Base-by-base conservation (phyloP, 2,888 invertebrate species). In the Diarsia dahlii region DNA sequence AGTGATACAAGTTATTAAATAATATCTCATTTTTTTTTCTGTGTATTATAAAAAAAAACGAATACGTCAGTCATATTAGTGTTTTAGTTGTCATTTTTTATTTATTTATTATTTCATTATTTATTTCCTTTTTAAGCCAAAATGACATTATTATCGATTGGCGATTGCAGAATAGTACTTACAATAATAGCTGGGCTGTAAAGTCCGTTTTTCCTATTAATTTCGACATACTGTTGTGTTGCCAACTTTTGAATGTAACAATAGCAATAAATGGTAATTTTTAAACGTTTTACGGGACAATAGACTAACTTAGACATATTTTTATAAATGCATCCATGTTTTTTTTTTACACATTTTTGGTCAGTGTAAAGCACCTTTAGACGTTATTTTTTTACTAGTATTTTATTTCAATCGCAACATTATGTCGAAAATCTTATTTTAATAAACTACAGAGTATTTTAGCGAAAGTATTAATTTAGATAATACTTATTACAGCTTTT, bases 401-500 rank as follows among this genome's bases (percentile, higher is more conserved):
- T 76, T 58, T 20, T 46, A 28, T 62, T 50, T 5, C 4, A 75
- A 1, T 34, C 65, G 83, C 85, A 87, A 89, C 90, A 89, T 82
- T 84, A 78, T 87, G 90, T 89, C 87, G 88, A 83, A 82, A 75
- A 65, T 69, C 76, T 76, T 75, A 67, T 71, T 71, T 75, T 72
- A 80, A 81, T 87, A 82, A 87, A 87, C 78, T 87, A 75, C 87
- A 83, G 89, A 93, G 93, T 94, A 93, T 94, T 94, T 92, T 89
- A 89, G 89, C 83, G 84, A 90, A 93, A 94, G 94, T 94, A 94
- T 94, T 94, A 94, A 92, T 93, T 92, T 92, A 92, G 90, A 86
- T 81, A 85, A 88, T 91, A 90, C 88, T 89, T 90, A 86, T 86
- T 88, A 81, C 82, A 91, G 90, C 89, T 92, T 91, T 90, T 91